Percentiles rank a stretch among this genome's conserved stretches.
Evolutionary conservation across 2,888 invertebrate genomes (phyloP).

Genomic region (Luperina testacea): DNA sequence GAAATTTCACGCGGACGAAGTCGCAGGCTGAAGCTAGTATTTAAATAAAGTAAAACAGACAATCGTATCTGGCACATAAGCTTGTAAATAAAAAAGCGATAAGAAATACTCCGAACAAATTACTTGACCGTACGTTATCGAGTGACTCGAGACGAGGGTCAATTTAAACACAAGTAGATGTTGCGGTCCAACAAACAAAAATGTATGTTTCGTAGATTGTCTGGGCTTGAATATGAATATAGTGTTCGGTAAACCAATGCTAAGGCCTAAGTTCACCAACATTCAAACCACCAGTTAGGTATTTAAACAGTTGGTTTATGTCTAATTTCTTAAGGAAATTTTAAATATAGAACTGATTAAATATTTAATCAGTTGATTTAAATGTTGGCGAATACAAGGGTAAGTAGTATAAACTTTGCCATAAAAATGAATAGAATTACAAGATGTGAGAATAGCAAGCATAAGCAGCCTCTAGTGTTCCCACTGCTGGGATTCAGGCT

Average conservation of each 20-base stretch:
- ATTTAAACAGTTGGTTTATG: no score
- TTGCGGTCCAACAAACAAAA: conserved; percentile 36
- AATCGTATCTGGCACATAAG: neutral
- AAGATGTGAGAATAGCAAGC: no score
- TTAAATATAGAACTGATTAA: no score
- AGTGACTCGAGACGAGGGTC: conserved; percentile 54
- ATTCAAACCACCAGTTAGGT: no score
- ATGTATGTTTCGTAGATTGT: neutral
- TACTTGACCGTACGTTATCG: conserved; percentile 52
- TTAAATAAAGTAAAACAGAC: neutral
- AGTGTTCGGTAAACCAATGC: neutral
- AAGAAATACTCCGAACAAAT: conserved; percentile 40
- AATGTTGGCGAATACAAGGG: no score
- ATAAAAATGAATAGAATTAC: neutral
- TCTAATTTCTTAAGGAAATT: no score
- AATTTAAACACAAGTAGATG: conserved; percentile 52
- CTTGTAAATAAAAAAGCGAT: conserved; percentile 47
- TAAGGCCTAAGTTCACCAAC: no score
- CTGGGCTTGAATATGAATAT: neutral
- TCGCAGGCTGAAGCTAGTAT: no score
- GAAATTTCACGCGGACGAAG: no score
- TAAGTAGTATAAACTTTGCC: neutral
- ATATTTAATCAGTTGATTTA: no score
- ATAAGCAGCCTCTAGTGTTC: no score
- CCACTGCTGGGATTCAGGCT: no score